Percentiles rank a stretch among this genome's conserved stretches.
These are phyloP conservation scores for Rhagoletis zephyria DNA, from an alignment of 1,140 invertebrate genomes.

Conservation along the genomic window DNA sequence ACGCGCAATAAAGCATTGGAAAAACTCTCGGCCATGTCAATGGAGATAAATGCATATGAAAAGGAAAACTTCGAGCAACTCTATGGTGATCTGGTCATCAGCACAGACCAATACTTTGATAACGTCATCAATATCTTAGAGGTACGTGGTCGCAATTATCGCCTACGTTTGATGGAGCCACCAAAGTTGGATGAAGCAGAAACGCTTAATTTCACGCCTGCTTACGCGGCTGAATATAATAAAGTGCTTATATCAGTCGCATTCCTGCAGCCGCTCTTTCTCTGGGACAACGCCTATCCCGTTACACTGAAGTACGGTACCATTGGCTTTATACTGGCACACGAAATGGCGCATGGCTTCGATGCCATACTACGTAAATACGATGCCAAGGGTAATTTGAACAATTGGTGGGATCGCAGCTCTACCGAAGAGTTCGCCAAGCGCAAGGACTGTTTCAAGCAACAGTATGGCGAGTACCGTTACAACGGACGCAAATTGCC, in stretches of 20 bases:
- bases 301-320: slow-evolving; percentile 94
- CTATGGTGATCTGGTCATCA: slow-evolving; percentile 75
- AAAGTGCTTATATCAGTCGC: slow-evolving; percentile 96
- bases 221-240: slow-evolving; percentile 97
- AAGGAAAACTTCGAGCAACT: slow-evolving; percentile 72
- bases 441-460: slow-evolving; percentile 89
- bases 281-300: slow-evolving; percentile 86
- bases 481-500: slow-evolving; percentile 79
- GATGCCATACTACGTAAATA: slow-evolving; percentile 79
- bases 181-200: slow-evolving; percentile 87
- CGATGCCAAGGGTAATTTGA: slow-evolving; percentile 80
- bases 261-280: slow-evolving; percentile 94
- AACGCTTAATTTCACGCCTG: slow-evolving; percentile 88
- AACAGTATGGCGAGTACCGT: slow-evolving; percentile 87
- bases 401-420: slow-evolving; percentile 87
- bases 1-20: slow-evolving; percentile 60
- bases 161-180: slow-evolving; percentile 83
- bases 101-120: slow-evolving; percentile 86
- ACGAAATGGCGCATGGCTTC: slow-evolving; percentile 81
- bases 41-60: slow-evolving; percentile 61
- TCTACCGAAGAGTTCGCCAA: slow-evolving; percentile 90
- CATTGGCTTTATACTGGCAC: slow-evolving; percentile 89
- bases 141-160: slow-evolving; percentile 81
- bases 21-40: slow-evolving; percentile 64
- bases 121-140: slow-evolving; percentile 84